Percentiles rank a stretch among this genome's conserved stretches.
phyloP scores from a whole-genome alignment of 2,888 invertebrate species.

The Amphipyra tragopoginis region DNA sequence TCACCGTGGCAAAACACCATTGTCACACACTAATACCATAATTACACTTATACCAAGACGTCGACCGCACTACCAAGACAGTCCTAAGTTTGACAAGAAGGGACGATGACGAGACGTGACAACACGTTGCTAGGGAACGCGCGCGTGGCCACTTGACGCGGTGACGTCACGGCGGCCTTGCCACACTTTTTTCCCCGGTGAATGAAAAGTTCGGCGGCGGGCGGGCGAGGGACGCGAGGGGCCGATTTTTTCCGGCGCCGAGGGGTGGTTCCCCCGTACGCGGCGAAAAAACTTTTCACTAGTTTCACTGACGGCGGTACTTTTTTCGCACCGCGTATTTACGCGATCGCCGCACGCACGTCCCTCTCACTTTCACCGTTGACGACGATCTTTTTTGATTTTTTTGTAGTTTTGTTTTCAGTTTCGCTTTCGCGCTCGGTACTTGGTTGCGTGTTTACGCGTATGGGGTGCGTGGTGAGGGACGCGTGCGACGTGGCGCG shows the following conservation, averaged over 20 bases:
- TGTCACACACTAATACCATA: slow-evolving; percentile 71
- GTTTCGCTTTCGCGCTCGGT: slow-evolving; percentile 59
- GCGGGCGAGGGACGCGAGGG: slow-evolving; percentile 87
- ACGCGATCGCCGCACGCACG: slow-evolving; percentile 83
- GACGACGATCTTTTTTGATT: slow-evolving; percentile 63
- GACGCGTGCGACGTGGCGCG: slow-evolving; percentile 77
- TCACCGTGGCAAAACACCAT: slow-evolving; percentile 69
- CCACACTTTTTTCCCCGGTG: slow-evolving; percentile 90
- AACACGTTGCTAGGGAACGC: slow-evolving; percentile 87
- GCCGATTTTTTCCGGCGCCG: slow-evolving; percentile 85
- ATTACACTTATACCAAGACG: slow-evolving; percentile 51
- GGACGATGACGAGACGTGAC: slow-evolving; percentile 68
- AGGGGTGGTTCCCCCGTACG: slow-evolving; percentile 86
- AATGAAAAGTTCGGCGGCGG: slow-evolving; percentile 91
- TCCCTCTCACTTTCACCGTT: slow-evolving; percentile 77
- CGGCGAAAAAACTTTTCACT: slow-evolving; percentile 88
- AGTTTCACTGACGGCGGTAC: slow-evolving; percentile 89
- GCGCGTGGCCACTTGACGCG: slow-evolving; percentile 87
- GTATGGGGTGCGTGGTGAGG: slow-evolving; percentile 69
- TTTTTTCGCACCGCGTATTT: slow-evolving; percentile 87
- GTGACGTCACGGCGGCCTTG: slow-evolving; percentile 90
- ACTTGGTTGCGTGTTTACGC: slow-evolving; percentile 61
- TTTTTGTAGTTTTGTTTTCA: slow-evolving; percentile 62
- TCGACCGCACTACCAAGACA: slow-evolving; percentile 48
- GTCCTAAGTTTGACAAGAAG: slow-evolving; percentile 48